These are phyloP conservation scores for Rhagophthalmus giganteus DNA, from an alignment of 2,888 invertebrate genomes.

Conservation along the genomic window DNA sequence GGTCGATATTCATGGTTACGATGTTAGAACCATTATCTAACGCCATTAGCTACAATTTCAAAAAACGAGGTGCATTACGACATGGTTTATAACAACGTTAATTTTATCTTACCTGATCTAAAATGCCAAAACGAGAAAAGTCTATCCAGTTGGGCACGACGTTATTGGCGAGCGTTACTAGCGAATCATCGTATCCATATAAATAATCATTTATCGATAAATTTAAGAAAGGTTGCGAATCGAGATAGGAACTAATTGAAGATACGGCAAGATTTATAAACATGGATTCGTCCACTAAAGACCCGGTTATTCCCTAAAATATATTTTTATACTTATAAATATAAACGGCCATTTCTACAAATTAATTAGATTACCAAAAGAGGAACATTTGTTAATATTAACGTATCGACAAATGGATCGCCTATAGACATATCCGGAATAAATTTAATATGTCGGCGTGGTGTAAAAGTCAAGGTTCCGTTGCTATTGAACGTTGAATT, in stretches of 20 bases:
- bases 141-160: constrained; percentile 77
- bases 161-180: constrained; percentile 70
- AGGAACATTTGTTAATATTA: constrained; percentile 73
- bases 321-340: neutral
- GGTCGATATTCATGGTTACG: constrained; percentile 59
- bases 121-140: constrained; percentile 77
- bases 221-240: constrained; percentile 65
- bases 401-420: constrained; percentile 61
- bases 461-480: constrained; percentile 68
- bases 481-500: constrained; percentile 67
- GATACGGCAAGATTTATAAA: constrained; percentile 65
- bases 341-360: no score
- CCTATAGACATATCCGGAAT: constrained; percentile 68
- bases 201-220: constrained; percentile 70
- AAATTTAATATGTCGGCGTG: constrained; percentile 63
- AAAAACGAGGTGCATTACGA: neutral
- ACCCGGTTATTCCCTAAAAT: constrained; percentile 62
- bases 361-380: constrained; percentile 73
- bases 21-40: constrained; percentile 65
- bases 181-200: constrained; percentile 80
- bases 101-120: constrained; percentile 70
- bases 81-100: constrained; percentile 4
- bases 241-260: constrained; percentile 60
- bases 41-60: constrained; percentile 56
- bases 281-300: constrained; percentile 58